Percentiles rank a stretch among this genome's conserved stretches.
Conservation (phyloP, 2,113 vertebrate species). For the cat (Felis catus) region F.catus_Fca126_mat1.0 CM031412.1:95161501-95162000, state of each 20-base stretch:
- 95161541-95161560: not conserved
- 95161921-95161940: not conserved
- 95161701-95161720: slow-evolving; percentile 48
- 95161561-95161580: not conserved
- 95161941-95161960: not conserved
- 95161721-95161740: not conserved
- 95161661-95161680: not conserved
- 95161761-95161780: slow-evolving; percentile 34
- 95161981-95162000: not conserved
- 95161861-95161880: not conserved
- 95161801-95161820: not conserved
- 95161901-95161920: not conserved
- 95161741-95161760: not conserved
- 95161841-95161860: not conserved
- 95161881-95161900: not conserved
- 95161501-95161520: not conserved
- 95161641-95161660: slow-evolving; percentile 33
- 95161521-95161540: not conserved
- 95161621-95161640: not conserved
- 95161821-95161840: not conserved
- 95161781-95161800: not conserved
- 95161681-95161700: slow-evolving; percentile 62
- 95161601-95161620: not conserved
- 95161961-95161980: not conserved
- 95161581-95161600: not conserved